These are phyloP conservation scores for Apaloderma vittatum DNA, from an alignment of 2,113 vertebrate genomes.

Conservation along the genomic window DNA sequence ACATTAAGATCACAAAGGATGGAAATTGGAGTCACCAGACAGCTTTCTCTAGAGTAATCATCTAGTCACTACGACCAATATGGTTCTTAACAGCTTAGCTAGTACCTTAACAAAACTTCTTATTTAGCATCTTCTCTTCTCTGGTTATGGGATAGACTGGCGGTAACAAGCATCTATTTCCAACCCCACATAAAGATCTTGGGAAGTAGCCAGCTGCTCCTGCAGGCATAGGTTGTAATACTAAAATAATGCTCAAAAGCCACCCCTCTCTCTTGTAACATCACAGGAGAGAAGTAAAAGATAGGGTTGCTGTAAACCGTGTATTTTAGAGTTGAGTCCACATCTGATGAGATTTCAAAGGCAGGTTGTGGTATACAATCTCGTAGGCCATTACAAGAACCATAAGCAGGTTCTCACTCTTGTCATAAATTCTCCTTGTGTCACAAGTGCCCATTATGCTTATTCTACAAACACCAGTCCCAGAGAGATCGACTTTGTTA, in stretches of 20 bases:
- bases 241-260: neutral
- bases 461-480: neutral
- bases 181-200: neutral
- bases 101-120: neutral
- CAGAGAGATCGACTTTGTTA: neutral
- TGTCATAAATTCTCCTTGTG: constrained; percentile 43
- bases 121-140: neutral
- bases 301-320: neutral
- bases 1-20: neutral
- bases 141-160: neutral
- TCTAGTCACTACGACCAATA: neutral
- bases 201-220: neutral
- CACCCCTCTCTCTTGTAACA: neutral
- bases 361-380: neutral
- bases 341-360: neutral
- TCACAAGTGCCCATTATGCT: constrained; percentile 53
- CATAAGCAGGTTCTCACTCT: constrained; percentile 30
- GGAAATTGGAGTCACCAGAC: neutral
- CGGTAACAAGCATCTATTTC: neutral
- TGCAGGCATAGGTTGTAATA: neutral
- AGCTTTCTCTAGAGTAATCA: neutral
- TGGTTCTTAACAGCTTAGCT: neutral
- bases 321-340: neutral
- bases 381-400: neutral
- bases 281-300: neutral